Conservation (phyloP, 2,888 invertebrate genomes). For the Stegana nigrithorax region DNA sequence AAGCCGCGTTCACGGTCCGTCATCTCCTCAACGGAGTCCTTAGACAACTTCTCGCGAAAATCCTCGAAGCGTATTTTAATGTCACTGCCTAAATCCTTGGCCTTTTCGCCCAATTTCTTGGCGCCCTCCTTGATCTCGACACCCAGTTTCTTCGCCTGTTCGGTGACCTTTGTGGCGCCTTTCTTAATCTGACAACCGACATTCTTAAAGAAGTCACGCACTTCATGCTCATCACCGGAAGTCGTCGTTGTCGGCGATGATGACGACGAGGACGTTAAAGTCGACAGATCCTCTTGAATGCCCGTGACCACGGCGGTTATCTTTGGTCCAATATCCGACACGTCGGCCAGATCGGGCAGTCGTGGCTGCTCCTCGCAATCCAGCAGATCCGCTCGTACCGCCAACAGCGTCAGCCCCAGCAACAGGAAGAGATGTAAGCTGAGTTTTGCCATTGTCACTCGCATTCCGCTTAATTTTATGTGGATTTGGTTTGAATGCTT, state of each 20-base stretch:
- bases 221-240: constrained; percentile 50
- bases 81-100: constrained; percentile 58
- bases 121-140: constrained; percentile 58
- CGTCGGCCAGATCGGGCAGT: constrained; percentile 42
- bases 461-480: background rate
- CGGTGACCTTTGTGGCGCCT: constrained; percentile 54
- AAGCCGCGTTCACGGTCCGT: constrained; percentile 44
- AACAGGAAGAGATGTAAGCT: constrained; percentile 36
- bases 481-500: background rate
- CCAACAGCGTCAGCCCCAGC: constrained; percentile 15
- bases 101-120: constrained; percentile 56
- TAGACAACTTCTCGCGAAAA: constrained; percentile 55
- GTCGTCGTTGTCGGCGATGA: constrained; percentile 28
- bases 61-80: constrained; percentile 57
- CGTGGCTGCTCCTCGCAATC: constrained; percentile 52
- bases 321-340: constrained; percentile 40
- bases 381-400: constrained; percentile 46
- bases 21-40: constrained; percentile 53
- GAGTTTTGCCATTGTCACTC: background rate
- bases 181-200: constrained; percentile 61
- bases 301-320: constrained; percentile 40
- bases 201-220: constrained; percentile 57
- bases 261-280: too few relatives aligned
- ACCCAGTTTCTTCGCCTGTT: constrained; percentile 60
- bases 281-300: too few relatives aligned